These are phyloP conservation scores for Pterocles burchelli DNA, from an alignment of 2,113 vertebrate species.

Conservation along the genomic window DNA sequence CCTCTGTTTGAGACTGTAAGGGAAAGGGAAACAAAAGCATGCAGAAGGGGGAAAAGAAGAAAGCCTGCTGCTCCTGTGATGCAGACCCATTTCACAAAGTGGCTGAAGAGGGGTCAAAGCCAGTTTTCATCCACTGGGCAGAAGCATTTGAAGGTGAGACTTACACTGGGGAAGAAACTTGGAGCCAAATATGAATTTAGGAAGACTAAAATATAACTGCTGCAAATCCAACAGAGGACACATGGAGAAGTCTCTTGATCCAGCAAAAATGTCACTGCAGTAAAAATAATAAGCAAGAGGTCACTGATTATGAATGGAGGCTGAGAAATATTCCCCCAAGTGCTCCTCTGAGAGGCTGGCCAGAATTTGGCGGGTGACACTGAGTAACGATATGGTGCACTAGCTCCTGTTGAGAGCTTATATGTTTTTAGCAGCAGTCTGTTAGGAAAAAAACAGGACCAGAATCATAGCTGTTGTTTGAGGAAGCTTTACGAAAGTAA, in stretches of 20 bases:
- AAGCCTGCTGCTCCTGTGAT: not conserved
- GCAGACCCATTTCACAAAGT: not conserved
- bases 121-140: not conserved
- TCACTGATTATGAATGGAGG: conserved; percentile 8
- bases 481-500: not conserved
- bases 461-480: not conserved
- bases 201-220: not conserved
- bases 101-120: not conserved
- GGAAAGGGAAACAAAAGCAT: not conserved
- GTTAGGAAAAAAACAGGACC: not conserved
- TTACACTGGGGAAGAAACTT: not conserved
- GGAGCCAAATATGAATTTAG: not conserved
- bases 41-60: not conserved
- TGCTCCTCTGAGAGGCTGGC: not conserved
- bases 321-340: not conserved
- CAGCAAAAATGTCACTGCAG: not conserved
- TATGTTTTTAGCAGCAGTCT: not conserved
- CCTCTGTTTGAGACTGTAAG: not conserved
- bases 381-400: not conserved
- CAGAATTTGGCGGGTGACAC: not conserved
- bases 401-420: not conserved
- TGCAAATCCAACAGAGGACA: not conserved
- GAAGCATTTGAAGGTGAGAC: not conserved
- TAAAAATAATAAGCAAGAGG: conserved; percentile 3
- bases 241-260: not conserved